A percentile compares a stretch with the other conserved stretches of the same genome.
phyloP scores from a whole-genome alignment of 2,888 invertebrate genomes.

The Lithodes maja region DNA sequence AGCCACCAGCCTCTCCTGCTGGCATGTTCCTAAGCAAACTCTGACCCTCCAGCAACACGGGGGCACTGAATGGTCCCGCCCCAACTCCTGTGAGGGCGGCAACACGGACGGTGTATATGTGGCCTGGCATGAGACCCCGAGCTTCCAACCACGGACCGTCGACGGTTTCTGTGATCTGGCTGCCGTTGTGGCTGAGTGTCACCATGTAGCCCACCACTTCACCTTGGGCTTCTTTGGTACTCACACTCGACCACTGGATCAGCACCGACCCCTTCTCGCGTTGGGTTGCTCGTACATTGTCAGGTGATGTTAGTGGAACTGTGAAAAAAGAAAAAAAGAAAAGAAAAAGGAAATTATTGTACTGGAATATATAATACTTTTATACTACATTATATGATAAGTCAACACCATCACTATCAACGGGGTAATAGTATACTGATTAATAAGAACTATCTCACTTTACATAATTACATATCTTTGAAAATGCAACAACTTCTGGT shows the following conservation, averaged over 20 bases:
- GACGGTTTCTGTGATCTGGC: slow-evolving; percentile 79
- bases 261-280: slow-evolving; percentile 53
- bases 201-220: slow-evolving; percentile 75
- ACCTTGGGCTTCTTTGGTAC: slow-evolving; percentile 48
- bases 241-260: slow-evolving; percentile 60
- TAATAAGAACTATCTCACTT: too few species aligned
- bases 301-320: slow-evolving; percentile 65
- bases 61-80: slow-evolving; percentile 89
- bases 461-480: too few species aligned
- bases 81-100: slow-evolving; percentile 92
- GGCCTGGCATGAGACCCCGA: slow-evolving; percentile 89
- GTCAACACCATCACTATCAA: too few species aligned
- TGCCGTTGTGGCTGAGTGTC: slow-evolving; percentile 80
- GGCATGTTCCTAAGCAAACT: slow-evolving; percentile 74
- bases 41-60: slow-evolving; percentile 77
- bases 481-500: too few species aligned
- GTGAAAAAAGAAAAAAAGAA: slow-evolving; percentile 32
- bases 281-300: slow-evolving; percentile 42
- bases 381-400: too few species aligned
- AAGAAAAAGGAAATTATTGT: too few species aligned
- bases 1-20: slow-evolving; percentile 15
- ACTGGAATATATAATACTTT: too few species aligned
- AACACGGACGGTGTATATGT: slow-evolving; percentile 84
- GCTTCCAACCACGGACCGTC: slow-evolving; percentile 91
- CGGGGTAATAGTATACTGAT: too few species aligned